Percentiles rank a stretch among this genome's conserved stretches.
phyloP scores from a whole-genome alignment of 1,140 invertebrate species.

The Pemphigus obesinymphae region DNA sequence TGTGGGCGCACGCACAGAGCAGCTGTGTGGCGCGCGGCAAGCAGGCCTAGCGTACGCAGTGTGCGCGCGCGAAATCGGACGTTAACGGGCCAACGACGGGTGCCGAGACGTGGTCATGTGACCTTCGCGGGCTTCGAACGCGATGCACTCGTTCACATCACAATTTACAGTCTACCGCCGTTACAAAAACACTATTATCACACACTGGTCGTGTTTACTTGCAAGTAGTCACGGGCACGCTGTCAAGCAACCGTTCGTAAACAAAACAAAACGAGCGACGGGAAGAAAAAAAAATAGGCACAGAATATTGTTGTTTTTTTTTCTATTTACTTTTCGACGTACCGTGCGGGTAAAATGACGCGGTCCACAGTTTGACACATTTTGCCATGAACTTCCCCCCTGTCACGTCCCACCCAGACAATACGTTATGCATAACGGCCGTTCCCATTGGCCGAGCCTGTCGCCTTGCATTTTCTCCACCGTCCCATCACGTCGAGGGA shows the following conservation, averaged over 20 bases:
- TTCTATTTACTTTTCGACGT: neutral
- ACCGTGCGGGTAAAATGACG: neutral
- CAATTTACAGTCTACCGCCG: neutral
- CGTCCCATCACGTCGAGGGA: neutral
- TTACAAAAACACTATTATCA: conserved; percentile 41
- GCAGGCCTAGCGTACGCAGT: neutral
- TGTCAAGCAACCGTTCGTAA: conserved; percentile 29
- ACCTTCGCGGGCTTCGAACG: conserved; percentile 20
- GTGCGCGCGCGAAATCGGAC: conserved; percentile 23
- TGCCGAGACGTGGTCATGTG: conserved; percentile 31
- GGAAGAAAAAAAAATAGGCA: conserved; percentile 28
- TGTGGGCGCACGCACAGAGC: neutral
- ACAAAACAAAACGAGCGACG: conserved; percentile 26
- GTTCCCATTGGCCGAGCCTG: neutral
- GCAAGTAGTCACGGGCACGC: conserved; percentile 24
- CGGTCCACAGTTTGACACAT: neutral
- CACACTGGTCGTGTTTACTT: conserved; percentile 23
- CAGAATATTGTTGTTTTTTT: neutral
- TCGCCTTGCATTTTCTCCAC: neutral
- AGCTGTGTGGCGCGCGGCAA: neutral
- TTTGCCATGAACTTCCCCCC: neutral
- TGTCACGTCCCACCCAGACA: neutral
- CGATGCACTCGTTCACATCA: conserved; percentile 6
- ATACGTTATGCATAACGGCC: neutral
- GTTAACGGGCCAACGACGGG: conserved; percentile 28